These are phyloP conservation scores for Peromyscus californicus DNA, from an alignment of 2,113 vertebrate genomes.

Conservation along the genomic window DNA sequence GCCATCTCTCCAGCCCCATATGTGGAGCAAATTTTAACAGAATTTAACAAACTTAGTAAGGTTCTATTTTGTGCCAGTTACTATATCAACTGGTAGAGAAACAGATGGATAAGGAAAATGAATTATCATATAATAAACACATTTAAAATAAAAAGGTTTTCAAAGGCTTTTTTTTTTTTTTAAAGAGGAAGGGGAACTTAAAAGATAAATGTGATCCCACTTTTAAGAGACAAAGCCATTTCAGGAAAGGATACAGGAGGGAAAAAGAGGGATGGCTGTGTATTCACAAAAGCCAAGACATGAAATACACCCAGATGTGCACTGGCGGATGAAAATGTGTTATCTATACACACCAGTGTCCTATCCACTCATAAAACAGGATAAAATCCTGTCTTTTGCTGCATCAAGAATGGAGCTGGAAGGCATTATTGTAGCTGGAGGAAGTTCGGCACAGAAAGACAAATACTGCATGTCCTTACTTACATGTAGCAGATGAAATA, in stretches of 20 bases:
- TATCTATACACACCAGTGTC: not conserved
- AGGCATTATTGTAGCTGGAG: not conserved
- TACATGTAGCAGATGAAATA: not conserved
- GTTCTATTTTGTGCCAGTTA: not conserved
- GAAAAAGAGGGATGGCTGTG: not conserved
- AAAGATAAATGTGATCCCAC: conserved; percentile 5
- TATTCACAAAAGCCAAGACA: not conserved
- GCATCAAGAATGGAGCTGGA: not conserved
- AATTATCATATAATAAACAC: not conserved
- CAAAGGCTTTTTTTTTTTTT: not conserved
- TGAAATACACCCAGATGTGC: not conserved
- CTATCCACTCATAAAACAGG: not conserved
- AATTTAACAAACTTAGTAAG: conserved; percentile 18
- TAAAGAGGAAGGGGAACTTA: not conserved
- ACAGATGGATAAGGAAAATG: not conserved
- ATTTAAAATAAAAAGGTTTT: not conserved
- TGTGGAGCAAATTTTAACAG: not conserved
- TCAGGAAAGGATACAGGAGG: not conserved
- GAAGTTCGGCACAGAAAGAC: not conserved
- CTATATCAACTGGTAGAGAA: not conserved
- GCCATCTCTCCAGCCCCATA: not conserved
- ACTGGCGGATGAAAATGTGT: not conserved
- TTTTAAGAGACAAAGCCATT: conserved; percentile 31
- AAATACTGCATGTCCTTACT: not conserved
- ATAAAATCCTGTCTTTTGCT: not conserved